Conservation (phyloP, 1,140 invertebrate species). For the Hyposmocoma kahamanoa region DNA sequence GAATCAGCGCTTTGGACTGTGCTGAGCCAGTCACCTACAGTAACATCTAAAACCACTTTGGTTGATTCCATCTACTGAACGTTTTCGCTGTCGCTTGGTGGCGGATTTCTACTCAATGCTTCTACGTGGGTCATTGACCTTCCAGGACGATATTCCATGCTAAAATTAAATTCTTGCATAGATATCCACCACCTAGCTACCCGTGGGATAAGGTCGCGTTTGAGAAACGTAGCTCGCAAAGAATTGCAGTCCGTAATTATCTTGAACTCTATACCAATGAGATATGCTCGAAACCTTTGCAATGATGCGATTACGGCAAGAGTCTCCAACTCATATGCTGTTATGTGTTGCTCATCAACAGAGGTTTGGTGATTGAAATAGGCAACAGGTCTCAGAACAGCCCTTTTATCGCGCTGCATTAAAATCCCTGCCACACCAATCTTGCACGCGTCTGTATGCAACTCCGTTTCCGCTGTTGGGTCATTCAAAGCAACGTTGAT, state of each 20-base stretch:
- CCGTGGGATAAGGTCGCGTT: slow-evolving; percentile 23
- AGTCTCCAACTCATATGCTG: slow-evolving; percentile 49
- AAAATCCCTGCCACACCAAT: slow-evolving; percentile 6
- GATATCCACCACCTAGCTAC: slow-evolving; percentile 33
- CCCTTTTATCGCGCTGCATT: neutral
- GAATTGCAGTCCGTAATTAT: slow-evolving; percentile 40
- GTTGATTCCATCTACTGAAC: too few species aligned
- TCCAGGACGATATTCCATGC: slow-evolving; percentile 26
- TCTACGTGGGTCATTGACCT: slow-evolving; percentile 34
- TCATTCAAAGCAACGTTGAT: slow-evolving; percentile 2
- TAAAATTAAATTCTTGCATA: slow-evolving; percentile 32
- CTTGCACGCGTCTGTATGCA: slow-evolving; percentile 9
- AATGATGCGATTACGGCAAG: slow-evolving; percentile 19
- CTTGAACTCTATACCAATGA: slow-evolving; percentile 25
- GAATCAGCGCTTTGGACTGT: slow-evolving; percentile 17
- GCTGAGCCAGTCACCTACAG: slow-evolving; percentile 16
- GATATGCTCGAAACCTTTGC: neutral
- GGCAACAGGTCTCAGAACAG: slow-evolving; percentile 1
- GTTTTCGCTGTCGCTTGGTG: too few species aligned
- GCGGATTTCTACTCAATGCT: slow-evolving; percentile 28
- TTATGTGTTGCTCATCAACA: slow-evolving; percentile 45
- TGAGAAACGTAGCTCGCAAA: slow-evolving; percentile 18
- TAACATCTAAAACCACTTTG: neutral
- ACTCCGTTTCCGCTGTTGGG: neutral
- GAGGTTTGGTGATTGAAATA: slow-evolving; percentile 21